Evolutionary conservation across 2,113 vertebrate species (phyloP).

Genomic region (Lasiurus borealis): DNA sequence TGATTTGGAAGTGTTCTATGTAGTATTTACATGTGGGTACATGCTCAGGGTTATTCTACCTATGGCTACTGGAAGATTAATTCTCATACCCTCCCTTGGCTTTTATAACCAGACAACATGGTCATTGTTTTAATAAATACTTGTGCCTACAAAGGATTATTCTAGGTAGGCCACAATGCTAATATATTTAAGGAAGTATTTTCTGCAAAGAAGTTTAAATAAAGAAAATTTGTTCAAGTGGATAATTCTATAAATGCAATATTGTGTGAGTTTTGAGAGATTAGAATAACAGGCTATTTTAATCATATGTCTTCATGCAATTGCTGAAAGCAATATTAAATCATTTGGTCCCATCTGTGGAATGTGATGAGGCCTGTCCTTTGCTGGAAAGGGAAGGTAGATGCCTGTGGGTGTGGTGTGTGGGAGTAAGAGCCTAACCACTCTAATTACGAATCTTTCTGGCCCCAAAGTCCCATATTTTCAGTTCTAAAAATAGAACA

Average conservation of each 20-base stretch:
- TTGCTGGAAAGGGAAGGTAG: neutral
- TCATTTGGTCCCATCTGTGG: conserved; percentile 39
- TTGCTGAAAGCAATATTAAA: conserved; percentile 49
- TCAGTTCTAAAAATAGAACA: neutral
- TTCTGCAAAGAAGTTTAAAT: conserved; percentile 26
- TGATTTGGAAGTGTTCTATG: neutral
- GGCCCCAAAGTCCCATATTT: neutral
- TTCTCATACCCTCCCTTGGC: neutral
- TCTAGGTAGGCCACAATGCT: neutral
- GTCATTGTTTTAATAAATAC: conserved; percentile 31
- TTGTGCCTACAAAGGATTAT: neutral
- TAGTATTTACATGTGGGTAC: neutral
- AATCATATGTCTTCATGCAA: neutral
- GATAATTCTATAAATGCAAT: conserved; percentile 27
- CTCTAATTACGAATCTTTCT: neutral
- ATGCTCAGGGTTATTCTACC: neutral
- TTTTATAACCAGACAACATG: neutral
- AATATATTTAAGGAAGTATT: neutral
- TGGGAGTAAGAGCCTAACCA: neutral
- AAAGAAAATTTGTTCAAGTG: conserved; percentile 12
- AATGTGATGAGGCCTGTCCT: neutral
- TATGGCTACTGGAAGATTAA: neutral
- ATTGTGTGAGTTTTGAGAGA: conserved; percentile 18
- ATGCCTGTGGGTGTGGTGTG: neutral
- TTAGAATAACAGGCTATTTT: conserved; percentile 36